Conservation (phyloP, 1,140 invertebrate species). For the Calycopis cecrops region DNA sequence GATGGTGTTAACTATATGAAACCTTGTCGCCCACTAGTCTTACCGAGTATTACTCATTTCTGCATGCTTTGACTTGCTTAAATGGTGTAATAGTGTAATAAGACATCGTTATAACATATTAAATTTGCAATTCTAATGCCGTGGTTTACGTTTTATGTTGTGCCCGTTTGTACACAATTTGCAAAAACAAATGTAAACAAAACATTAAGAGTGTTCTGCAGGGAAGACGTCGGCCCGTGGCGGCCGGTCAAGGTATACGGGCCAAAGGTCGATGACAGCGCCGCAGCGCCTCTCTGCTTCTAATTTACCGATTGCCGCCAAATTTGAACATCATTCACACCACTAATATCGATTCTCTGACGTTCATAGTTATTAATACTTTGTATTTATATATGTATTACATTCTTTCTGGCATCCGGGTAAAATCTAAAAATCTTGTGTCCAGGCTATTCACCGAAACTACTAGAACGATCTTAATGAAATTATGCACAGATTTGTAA, state of each 20-base stretch:
- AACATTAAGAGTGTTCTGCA: conserved; percentile 46
- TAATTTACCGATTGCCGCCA: conserved; percentile 38
- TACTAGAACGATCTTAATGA: too few relatives aligned
- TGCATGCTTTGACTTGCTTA: conserved; percentile 3
- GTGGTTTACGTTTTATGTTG: not conserved
- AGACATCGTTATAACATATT: conserved; percentile 5
- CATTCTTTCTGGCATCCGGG: too few relatives aligned
- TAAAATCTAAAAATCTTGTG: too few relatives aligned
- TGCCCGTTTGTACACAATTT: not conserved
- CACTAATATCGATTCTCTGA: too few relatives aligned
- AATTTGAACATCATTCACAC: conserved; percentile 20
- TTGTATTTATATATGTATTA: too few relatives aligned
- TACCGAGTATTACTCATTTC: conserved; percentile 5
- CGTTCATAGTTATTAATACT: too few relatives aligned
- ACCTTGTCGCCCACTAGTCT: not conserved
- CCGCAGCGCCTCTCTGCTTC: conserved; percentile 7
- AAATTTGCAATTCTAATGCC: conserved; percentile 2
- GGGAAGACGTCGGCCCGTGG: conserved; percentile 52
- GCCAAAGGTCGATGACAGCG: conserved; percentile 72
- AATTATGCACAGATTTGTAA: too few relatives aligned
- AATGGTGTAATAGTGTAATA: conserved; percentile 13
- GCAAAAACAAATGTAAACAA: conserved; percentile 49
- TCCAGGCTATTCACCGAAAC: too few relatives aligned
- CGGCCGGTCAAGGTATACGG: conserved; percentile 71
- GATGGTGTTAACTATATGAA: too few relatives aligned